Evolutionary conservation across 2,888 invertebrate genomes (phyloP).

Genomic region (Apoderus coryli): DNA sequence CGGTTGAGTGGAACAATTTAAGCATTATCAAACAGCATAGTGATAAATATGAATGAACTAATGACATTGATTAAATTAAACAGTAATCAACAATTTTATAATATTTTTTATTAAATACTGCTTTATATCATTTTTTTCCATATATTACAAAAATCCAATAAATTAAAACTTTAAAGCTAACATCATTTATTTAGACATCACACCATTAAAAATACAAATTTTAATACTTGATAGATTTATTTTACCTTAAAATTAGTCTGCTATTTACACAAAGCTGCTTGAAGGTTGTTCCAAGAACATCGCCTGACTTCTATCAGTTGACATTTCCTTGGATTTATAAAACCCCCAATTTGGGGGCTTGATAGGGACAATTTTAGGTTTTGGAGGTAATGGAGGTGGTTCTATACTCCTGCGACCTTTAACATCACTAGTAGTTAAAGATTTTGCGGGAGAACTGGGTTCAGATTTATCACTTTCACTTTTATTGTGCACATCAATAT

Average conservation of each 20-base stretch:
- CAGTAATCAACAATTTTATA: no score
- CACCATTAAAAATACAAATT: no score
- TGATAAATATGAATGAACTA: no score
- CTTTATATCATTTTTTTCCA: no score
- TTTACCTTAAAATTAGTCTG: neutral
- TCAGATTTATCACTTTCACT: slow-evolving; percentile 24
- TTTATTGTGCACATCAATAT: slow-evolving; percentile 22
- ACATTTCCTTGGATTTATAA: slow-evolving; percentile 21
- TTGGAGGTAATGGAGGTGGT: slow-evolving; percentile 61
- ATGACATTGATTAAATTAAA: no score
- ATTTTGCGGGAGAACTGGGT: slow-evolving; percentile 11
- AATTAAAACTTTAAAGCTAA: no score
- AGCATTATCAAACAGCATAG: no score
- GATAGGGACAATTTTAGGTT: slow-evolving; percentile 55
- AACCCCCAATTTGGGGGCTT: slow-evolving; percentile 42
- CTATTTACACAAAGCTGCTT: slow-evolving; percentile 44
- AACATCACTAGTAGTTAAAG: neutral
- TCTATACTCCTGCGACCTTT: slow-evolving; percentile 19
- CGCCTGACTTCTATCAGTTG: slow-evolving; percentile 22
- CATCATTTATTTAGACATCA: no score
- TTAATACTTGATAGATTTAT: no score
- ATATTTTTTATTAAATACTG: no score
- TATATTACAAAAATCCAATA: no score
- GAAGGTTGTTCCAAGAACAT: slow-evolving; percentile 47
- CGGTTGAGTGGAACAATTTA: no score